phyloP scores from a whole-genome alignment of 2,797 vertebrate species.

The Orestias chungarensis region DNA sequence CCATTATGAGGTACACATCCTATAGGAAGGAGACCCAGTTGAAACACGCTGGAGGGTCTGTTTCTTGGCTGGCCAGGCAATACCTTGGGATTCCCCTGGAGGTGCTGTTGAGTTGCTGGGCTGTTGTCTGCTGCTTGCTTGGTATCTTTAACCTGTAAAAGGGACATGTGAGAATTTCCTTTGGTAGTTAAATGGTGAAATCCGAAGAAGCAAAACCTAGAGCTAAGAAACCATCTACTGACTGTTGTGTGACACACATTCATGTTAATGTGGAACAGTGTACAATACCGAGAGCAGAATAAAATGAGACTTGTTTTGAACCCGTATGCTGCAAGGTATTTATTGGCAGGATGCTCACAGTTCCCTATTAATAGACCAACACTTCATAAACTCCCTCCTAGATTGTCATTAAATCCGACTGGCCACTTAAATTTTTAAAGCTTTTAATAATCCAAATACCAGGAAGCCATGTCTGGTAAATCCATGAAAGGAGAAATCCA shows the following conservation, averaged over 20 bases:
- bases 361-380: slow-evolving; percentile 41
- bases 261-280: background rate
- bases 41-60: no score
- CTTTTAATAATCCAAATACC: slow-evolving; percentile 69
- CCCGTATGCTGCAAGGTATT: background rate
- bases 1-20: no score
- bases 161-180: background rate
- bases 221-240: background rate
- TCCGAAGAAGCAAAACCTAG: background rate
- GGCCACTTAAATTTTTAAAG: slow-evolving; percentile 65
- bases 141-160: background rate
- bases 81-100: no score
- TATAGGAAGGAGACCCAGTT: no score
- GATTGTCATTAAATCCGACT: slow-evolving; percentile 65
- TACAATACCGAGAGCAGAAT: background rate
- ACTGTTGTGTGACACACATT: background rate
- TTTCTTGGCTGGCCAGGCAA: no score
- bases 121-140: background rate
- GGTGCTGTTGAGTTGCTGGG: background rate
- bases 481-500: slow-evolving; percentile 44
- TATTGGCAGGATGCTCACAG: background rate
- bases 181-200: background rate
- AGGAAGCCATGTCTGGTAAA: slow-evolving; percentile 60
- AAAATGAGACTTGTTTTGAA: background rate
- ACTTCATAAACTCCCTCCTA: slow-evolving; percentile 38